Base-by-base conservation (phyloP, 2,797 vertebrate genomes). In the Dallia pectoralis region DNA sequence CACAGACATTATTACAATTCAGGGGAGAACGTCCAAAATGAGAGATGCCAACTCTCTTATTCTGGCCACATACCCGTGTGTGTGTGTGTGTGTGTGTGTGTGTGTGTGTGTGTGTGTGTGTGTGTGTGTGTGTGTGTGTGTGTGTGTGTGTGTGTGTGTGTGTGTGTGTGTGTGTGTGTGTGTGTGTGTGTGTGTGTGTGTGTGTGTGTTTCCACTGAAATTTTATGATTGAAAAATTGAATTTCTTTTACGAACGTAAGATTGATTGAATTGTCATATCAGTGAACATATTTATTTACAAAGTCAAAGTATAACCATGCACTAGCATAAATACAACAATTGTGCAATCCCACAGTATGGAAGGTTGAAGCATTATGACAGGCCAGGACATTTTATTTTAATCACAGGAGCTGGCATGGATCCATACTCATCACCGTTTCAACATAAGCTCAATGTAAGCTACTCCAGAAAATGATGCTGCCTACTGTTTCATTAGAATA, bases 1-100 rank as follows among this genome's bases (percentile, higher is more conserved):
- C 90, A 91, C 89, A 86, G 85, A 82, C 89, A 86, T 88, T 88
- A 86, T 88, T 88, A 86, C 89, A 91, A 90, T 91, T 91, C 87
- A 88, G 82, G 77, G 88, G 76, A 89, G 81, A 89, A 80, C 67
- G 71, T 82, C 84, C 89, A 88, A 92, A 91, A 90, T 88, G 87
- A 89, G 74, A 88, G 86, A 83, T 75, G 82, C 86, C 77, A 85
- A 87, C 88, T 91, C 89, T 92, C 78, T 91, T 89, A 91, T 92
- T 92, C 87, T 86, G 88, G 87, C 72, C 36, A 63, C 63, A 68
- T 62, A 68, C 51, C 32, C 74, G 29, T 73, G 61, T 33, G 56
- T 44, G 61, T 56, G 19, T 18, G 67, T 67, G 66, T 44, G 70
- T 40, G 65, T 63, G 81, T 61, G 67, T 67, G 71, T 59, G 71